phyloP scores from a whole-genome alignment of 1,140 invertebrate species.

The Octopus sinensis region DNA sequence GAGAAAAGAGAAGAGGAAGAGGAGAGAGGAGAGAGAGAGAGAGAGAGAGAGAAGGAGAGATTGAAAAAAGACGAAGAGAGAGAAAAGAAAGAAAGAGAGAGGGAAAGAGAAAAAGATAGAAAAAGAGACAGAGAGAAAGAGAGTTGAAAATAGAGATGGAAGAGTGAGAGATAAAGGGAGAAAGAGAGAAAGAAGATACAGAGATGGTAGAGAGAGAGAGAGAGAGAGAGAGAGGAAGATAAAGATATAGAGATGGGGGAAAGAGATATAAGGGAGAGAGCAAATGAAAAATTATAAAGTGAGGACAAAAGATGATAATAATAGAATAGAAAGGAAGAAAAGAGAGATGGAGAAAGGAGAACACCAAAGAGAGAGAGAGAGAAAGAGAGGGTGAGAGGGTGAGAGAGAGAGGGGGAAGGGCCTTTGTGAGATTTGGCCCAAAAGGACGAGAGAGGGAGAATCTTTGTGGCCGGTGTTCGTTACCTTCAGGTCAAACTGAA shows the following conservation, averaged over 20 bases:
- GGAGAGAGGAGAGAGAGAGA: background rate
- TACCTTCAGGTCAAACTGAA: too few relatives aligned
- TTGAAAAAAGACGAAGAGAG: background rate
- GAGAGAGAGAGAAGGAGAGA: background rate
- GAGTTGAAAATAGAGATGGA: background rate
- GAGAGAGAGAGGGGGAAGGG: too few relatives aligned
- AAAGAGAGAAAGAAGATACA: conserved; percentile 11
- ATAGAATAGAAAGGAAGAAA: conserved; percentile 12
- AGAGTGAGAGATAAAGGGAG: background rate
- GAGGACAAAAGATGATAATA: background rate
- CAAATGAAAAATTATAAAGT: background rate
- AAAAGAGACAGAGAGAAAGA: background rate
- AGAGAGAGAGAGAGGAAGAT: conserved; percentile 22
- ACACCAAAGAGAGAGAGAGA: conserved; percentile 13
- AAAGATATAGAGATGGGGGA: conserved; percentile 10
- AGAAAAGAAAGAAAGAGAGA: background rate
- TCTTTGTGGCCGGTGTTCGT: too few relatives aligned
- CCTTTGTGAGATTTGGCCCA: too few relatives aligned
- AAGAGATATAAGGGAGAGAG: conserved; percentile 18
- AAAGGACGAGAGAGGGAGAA: too few relatives aligned
- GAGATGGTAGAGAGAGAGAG: conserved; percentile 9
- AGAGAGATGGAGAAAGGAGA: background rate
- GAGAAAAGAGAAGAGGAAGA: conserved; percentile 16
- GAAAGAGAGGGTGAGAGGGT: too few relatives aligned
- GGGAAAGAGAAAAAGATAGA: background rate